A percentile compares a stretch with the other conserved stretches of the same genome.
Conservation (phyloP, 2,888 invertebrate species). For the Drosophila buzzatii region DNA sequence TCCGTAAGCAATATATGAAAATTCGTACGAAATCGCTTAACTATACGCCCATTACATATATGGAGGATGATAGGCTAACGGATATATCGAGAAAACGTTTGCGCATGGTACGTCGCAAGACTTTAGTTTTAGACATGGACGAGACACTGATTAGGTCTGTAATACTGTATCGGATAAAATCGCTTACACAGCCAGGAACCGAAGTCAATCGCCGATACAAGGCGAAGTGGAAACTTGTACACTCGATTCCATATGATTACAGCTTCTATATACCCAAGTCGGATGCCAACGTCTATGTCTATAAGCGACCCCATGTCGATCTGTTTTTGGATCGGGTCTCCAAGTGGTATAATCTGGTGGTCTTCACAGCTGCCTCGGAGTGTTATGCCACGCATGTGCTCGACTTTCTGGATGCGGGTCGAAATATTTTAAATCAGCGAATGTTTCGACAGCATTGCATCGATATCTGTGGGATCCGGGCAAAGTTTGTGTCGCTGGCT, state of each 20-base stretch:
- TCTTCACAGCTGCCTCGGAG: slow-evolving; percentile 42
- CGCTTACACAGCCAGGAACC: neutral
- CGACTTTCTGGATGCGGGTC: slow-evolving; percentile 42
- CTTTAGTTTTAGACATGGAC: slow-evolving; percentile 60
- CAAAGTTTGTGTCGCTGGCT: slow-evolving; percentile 34
- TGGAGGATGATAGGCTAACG: slow-evolving; percentile 9
- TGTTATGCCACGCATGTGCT: slow-evolving; percentile 36
- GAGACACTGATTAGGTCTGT: slow-evolving; percentile 45
- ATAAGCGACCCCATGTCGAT: slow-evolving; percentile 60
- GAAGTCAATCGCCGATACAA: neutral
- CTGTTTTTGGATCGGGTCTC: slow-evolving; percentile 50
- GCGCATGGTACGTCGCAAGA: slow-evolving; percentile 43
- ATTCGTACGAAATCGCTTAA: slow-evolving; percentile 2
- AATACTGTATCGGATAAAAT: neutral
- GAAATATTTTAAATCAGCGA: slow-evolving; percentile 32
- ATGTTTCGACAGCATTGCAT: slow-evolving; percentile 48
- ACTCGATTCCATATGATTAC: slow-evolving; percentile 27
- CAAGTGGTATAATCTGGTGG: slow-evolving; percentile 49
- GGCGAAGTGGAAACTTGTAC: neutral
- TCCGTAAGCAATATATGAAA: neutral
- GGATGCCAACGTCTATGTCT: slow-evolving; percentile 25
- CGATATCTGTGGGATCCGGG: slow-evolving; percentile 17
- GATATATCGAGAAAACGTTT: slow-evolving; percentile 33
- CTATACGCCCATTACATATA: slow-evolving; percentile 34
- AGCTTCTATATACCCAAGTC: neutral